Evolutionary conservation across 1,140 invertebrate species (phyloP).

Genomic region (Hermatobates lingyangjiaoensis): DNA sequence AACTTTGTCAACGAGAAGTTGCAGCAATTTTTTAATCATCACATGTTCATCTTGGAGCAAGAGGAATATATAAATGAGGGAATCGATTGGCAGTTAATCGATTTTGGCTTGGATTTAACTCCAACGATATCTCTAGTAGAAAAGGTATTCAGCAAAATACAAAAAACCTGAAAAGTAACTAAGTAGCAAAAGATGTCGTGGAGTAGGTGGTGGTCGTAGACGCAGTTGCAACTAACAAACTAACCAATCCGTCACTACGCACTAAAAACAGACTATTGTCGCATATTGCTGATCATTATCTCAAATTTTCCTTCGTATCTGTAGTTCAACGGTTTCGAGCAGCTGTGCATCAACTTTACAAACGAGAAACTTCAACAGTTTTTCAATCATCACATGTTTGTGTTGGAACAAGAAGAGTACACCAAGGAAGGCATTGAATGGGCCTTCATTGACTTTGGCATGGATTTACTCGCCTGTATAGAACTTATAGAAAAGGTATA

Average conservation of each 20-base stretch:
- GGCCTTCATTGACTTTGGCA: constrained; percentile 93
- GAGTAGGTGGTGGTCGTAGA: too few species aligned
- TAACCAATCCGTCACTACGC: too few species aligned
- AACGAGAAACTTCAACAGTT: constrained; percentile 95
- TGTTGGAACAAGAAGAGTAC: constrained; percentile 93
- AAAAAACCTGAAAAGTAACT: too few species aligned
- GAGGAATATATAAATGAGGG: constrained; percentile 97
- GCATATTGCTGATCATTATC: too few species aligned
- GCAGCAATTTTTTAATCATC: constrained; percentile 99
- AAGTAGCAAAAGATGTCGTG: too few species aligned
- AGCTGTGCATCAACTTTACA: constrained; percentile 97
- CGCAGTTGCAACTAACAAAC: too few species aligned
- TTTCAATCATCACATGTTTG: constrained; percentile 98
- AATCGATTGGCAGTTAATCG: constrained; percentile 98
- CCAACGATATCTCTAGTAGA: constrained; percentile 98
- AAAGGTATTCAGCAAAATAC: constrained; percentile 78
- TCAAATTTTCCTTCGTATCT: constrained; percentile 22
- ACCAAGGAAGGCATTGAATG: constrained; percentile 84
- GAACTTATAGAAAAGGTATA: constrained; percentile 88
- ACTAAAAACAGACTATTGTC: too few species aligned
- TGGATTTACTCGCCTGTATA: constrained; percentile 91
- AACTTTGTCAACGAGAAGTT: constrained; percentile 99
- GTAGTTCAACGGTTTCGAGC: constrained; percentile 92
- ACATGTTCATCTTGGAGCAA: constrained; percentile 99
- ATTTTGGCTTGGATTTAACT: constrained; percentile 97